Evolutionary conservation across 53 echinoderm and acorn worm genomes (phyloP).

Genomic region (Patiria pectinifera): DNA sequence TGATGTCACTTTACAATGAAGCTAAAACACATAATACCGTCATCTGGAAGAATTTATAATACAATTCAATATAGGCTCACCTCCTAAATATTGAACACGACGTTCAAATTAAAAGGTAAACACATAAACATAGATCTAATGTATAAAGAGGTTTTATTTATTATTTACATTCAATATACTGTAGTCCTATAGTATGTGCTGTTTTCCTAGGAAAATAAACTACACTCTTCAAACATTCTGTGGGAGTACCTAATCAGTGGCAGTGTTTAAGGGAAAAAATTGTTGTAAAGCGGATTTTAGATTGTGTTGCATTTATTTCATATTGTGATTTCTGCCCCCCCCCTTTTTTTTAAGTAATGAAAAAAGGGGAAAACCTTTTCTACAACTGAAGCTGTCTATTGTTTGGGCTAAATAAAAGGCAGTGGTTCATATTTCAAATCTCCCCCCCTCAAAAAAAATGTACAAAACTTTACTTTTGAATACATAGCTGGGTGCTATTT

Average conservation of each 20-base stretch:
- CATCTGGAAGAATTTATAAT: constrained; percentile 14
- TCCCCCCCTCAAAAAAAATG: background rate
- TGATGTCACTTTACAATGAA: background rate
- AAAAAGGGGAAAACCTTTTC: no score
- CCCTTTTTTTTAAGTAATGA: no score
- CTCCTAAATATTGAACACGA: constrained; percentile 20
- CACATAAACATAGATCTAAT: constrained; percentile 27
- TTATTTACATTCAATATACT: constrained; percentile 48
- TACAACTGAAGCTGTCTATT: no score
- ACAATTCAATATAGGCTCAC: constrained; percentile 22
- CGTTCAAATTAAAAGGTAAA: background rate
- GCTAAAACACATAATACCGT: background rate
- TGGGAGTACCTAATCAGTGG: background rate
- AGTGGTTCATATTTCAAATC: background rate
- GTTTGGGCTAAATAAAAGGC: no score
- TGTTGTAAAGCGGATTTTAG: no score
- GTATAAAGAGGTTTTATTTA: constrained; percentile 47
- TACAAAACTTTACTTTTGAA: background rate
- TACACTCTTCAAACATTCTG: background rate
- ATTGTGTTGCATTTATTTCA: no score
- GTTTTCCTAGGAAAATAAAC: background rate
- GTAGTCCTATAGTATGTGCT: background rate
- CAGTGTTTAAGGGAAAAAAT: no score
- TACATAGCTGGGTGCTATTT: constrained; percentile 13
- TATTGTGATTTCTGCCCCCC: no score